Evolutionary conservation across 2,797 vertebrate genomes (phyloP).

Genomic region (Mus minutoides): DNA sequence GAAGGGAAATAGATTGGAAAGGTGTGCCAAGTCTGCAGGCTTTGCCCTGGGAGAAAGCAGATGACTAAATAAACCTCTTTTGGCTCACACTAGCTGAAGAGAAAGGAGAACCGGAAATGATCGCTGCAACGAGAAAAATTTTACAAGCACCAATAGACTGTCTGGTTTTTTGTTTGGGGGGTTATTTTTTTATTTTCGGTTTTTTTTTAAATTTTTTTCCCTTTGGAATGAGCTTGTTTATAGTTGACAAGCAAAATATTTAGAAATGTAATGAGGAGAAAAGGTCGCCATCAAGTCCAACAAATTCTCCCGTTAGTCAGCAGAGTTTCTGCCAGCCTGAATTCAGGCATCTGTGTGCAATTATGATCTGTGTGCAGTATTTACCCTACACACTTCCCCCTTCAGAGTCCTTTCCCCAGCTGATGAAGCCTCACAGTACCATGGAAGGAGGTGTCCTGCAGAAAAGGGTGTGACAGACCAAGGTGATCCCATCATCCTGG

Average conservation of each 20-base stretch:
- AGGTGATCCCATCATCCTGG: not conserved
- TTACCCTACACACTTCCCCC: conserved; percentile 9
- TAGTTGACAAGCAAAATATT: conserved; percentile 78
- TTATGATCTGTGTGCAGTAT: conserved; percentile 25
- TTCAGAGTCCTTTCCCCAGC: conserved; percentile 36
- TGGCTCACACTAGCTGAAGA: not conserved
- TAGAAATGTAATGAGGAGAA: conserved; percentile 66
- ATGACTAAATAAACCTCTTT: not conserved
- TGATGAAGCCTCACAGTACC: conserved; percentile 7
- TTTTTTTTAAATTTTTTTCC: too few species aligned
- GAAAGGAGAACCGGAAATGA: not conserved
- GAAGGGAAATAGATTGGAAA: not conserved
- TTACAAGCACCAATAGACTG: conserved; percentile 32
- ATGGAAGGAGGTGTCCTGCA: not conserved
- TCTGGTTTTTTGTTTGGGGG: conserved; percentile 1
- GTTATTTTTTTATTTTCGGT: too few species aligned
- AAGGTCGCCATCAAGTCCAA: conserved; percentile 64
- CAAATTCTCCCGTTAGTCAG: conserved; percentile 74
- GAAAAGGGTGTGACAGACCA: not conserved
- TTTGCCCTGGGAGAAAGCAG: not conserved
- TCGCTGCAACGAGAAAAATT: not conserved
- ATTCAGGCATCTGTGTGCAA: conserved; percentile 63
- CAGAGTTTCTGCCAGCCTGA: conserved; percentile 54
- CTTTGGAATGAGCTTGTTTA: conserved; percentile 72
- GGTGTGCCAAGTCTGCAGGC: not conserved